A percentile compares a stretch with the other conserved stretches of the same genome.
phyloP scores from a whole-genome alignment of 23 tunicate species.

The Styela clava region DNA sequence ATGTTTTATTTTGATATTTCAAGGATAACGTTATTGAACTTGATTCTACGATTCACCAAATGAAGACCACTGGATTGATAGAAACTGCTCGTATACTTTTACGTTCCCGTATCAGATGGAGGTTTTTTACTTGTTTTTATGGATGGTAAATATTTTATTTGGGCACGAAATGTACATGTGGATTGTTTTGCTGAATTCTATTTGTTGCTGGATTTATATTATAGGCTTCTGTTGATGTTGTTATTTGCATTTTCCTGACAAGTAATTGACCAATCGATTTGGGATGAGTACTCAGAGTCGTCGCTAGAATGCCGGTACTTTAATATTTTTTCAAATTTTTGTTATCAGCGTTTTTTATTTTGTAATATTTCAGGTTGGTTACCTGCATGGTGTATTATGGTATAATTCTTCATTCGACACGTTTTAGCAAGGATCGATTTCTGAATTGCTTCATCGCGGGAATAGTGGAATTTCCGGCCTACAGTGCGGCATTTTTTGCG shows the following conservation, averaged over 20 bases:
- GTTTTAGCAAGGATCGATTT: conserved; percentile 38
- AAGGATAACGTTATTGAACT: neutral
- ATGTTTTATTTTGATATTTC: too few species aligned
- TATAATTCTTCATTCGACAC: conserved; percentile 18
- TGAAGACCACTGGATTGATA: neutral
- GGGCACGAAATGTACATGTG: too few species aligned
- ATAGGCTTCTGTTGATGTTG: too few species aligned
- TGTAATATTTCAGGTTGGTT: conserved; percentile 25
- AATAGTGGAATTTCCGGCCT: conserved; percentile 35
- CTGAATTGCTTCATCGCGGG: conserved; percentile 37
- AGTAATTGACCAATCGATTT: too few species aligned
- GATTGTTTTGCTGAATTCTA: too few species aligned
- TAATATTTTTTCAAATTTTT: too few species aligned
- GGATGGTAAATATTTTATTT: neutral
- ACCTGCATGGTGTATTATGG: conserved; percentile 56
- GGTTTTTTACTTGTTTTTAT: neutral
- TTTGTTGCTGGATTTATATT: too few species aligned
- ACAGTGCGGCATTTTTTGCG: conserved; percentile 10
- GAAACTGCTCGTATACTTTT: neutral
- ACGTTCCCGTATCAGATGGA: neutral
- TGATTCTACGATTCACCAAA: neutral
- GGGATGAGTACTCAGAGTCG: too few species aligned
- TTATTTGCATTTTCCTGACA: too few species aligned
- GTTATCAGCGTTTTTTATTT: too few species aligned
- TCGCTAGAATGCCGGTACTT: too few species aligned